Evolutionary conservation across 2,888 invertebrate genomes (phyloP).

Genomic region (Escarpia spicata): DNA sequence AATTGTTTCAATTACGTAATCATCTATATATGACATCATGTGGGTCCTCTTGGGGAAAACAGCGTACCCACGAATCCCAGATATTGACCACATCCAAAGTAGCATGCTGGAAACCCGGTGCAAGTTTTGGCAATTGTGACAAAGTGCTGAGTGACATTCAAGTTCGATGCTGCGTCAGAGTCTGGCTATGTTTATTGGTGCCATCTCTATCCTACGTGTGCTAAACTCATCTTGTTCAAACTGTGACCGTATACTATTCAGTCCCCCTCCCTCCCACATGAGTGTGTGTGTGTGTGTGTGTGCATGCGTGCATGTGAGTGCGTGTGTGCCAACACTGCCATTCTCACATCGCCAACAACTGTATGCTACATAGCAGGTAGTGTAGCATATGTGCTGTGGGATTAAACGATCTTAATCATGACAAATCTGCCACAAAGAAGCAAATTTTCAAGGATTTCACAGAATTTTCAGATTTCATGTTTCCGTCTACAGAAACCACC

Average conservation of each 20-base stretch:
- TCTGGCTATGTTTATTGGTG: not conserved
- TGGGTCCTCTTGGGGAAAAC: too few relatives aligned
- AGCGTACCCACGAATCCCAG: too few relatives aligned
- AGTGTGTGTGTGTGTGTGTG: too few relatives aligned
- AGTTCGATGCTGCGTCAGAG: not conserved
- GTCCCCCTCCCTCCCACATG: not conserved
- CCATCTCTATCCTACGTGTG: not conserved
- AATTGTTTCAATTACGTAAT: not conserved
- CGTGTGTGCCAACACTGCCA: not conserved
- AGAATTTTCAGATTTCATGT: not conserved
- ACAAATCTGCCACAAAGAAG: not conserved
- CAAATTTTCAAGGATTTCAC: not conserved
- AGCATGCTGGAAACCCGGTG: not conserved
- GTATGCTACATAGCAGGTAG: conserved; percentile 16
- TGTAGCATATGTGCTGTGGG: not conserved
- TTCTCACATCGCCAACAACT: not conserved
- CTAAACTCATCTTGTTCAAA: not conserved
- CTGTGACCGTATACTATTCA: not conserved
- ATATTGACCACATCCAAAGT: not conserved
- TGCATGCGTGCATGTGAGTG: not conserved
- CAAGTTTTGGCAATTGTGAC: not conserved
- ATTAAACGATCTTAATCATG: not conserved
- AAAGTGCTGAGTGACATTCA: not conserved
- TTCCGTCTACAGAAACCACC: not conserved
- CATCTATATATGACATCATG: not conserved